Percentiles rank a stretch among this genome's conserved stretches.
Evolutionary conservation across 2,113 vertebrate genomes (phyloP).

Genomic region (Orientallactaga bullata): DNA sequence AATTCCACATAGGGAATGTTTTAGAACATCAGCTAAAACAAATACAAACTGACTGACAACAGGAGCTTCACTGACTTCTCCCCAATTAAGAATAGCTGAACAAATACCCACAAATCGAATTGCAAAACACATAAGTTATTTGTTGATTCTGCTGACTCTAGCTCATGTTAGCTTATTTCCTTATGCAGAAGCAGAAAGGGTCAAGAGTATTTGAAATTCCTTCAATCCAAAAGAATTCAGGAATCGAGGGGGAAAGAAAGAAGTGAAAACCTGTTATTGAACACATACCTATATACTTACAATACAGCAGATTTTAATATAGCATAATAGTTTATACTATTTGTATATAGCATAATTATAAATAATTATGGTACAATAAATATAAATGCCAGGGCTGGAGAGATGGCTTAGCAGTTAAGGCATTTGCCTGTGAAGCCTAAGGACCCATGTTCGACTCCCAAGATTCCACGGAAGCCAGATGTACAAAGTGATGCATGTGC

Average conservation of each 20-base stretch:
- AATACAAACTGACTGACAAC: not conserved
- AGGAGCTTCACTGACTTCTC: not conserved
- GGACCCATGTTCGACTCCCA: too few species aligned
- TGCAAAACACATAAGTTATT: conserved; percentile 16
- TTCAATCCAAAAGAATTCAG: not conserved
- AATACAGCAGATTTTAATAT: not conserved
- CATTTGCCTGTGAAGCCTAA: too few species aligned
- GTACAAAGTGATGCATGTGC: too few species aligned
- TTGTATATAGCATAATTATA: not conserved
- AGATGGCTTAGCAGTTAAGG: too few species aligned
- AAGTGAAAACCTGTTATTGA: not conserved
- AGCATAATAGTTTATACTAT: not conserved
- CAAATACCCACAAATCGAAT: conserved; percentile 25
- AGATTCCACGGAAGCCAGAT: too few species aligned
- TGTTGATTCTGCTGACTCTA: not conserved
- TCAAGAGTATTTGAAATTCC: not conserved
- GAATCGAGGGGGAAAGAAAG: not conserved
- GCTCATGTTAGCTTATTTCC: not conserved
- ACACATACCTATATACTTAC: not conserved
- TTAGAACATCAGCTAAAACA: conserved; percentile 8
- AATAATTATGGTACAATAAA: not conserved
- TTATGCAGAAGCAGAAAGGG: not conserved
- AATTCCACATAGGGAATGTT: not conserved
- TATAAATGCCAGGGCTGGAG: not conserved
- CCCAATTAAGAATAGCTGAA: conserved; percentile 8